Conservation (phyloP, 1,140 invertebrate genomes). For the Sitobion miscanthi region DNA sequence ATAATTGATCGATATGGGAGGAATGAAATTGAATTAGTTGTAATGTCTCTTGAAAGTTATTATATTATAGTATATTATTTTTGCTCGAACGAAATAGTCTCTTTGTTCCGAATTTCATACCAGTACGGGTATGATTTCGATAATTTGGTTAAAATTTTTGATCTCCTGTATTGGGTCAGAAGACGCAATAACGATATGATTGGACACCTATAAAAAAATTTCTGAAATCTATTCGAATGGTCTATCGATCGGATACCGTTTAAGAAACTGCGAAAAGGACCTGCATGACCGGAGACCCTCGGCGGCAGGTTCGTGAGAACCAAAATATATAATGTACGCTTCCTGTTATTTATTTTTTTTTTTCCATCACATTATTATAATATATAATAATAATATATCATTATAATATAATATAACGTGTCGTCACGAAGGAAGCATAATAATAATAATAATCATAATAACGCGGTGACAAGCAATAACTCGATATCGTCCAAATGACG, state of each 20-base stretch:
- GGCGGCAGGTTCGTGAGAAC: constrained; percentile 9
- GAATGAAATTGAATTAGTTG: not conserved
- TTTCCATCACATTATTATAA: not conserved
- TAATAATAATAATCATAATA: constrained; percentile 10
- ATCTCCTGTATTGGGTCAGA: not conserved
- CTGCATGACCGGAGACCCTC: not conserved
- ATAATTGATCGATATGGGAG: not conserved
- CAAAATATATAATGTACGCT: not conserved
- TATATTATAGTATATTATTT: not conserved
- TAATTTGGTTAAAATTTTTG: not conserved
- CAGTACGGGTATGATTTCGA: not conserved
- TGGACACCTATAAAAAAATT: not conserved
- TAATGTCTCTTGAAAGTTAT: not conserved
- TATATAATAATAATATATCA: too few species aligned
- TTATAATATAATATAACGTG: not conserved
- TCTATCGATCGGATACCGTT: not conserved
- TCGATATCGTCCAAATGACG: constrained; percentile 17
- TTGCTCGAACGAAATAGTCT: not conserved
- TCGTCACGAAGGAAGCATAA: not conserved
- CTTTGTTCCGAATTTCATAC: not conserved
- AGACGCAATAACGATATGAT: not conserved
- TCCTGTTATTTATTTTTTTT: constrained; percentile 23
- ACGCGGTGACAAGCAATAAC: not conserved
- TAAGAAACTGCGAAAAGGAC: constrained; percentile 20
- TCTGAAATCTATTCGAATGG: not conserved